phyloP scores from a whole-genome alignment of 2,888 invertebrate genomes.

The Drosophila parthenogenetica region DNA sequence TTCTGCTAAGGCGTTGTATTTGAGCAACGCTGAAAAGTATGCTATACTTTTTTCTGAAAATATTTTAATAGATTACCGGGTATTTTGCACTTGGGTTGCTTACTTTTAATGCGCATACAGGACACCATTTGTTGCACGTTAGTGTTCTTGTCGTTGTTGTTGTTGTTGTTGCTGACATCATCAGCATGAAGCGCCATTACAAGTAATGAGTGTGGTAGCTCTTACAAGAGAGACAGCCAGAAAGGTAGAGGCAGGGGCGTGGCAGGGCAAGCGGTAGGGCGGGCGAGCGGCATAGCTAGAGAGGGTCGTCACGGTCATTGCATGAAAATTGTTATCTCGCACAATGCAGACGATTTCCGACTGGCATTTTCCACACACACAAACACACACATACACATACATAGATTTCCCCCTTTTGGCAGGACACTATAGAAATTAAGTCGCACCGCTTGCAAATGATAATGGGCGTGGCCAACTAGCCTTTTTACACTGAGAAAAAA shows the following conservation, averaged over 20 bases:
- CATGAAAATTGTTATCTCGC: conserved; percentile 81
- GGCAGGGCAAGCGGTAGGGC: background rate
- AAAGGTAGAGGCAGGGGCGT: conserved; percentile 1
- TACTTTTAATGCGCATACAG: conserved; percentile 1
- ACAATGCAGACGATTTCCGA: conserved; percentile 80
- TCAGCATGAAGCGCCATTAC: conserved; percentile 79
- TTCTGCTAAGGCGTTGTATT: too few relatives aligned
- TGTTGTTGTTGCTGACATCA: conserved; percentile 43
- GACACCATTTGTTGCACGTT: conserved; percentile 34
- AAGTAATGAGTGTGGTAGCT: conserved; percentile 74
- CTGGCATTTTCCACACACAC: conserved; percentile 54
- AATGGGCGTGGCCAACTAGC: conserved; percentile 33
- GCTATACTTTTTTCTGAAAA: too few relatives aligned
- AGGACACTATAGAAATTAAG: conserved; percentile 66
- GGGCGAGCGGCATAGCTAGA: conserved; percentile 3
- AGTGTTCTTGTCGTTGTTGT: conserved; percentile 20
- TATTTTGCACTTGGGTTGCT: background rate
- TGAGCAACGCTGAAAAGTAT: too few relatives aligned
- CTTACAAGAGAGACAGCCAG: conserved; percentile 3
- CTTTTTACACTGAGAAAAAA: too few relatives aligned
- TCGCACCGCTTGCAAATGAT: conserved; percentile 69
- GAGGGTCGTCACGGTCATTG: conserved; percentile 64
- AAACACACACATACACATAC: background rate
- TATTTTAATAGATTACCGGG: background rate
- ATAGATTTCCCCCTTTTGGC: background rate